Percentiles rank a stretch among this genome's conserved stretches.
phyloP scores from a whole-genome alignment of 2,113 vertebrate species.

The Tricholaema leucomelas region DNA sequence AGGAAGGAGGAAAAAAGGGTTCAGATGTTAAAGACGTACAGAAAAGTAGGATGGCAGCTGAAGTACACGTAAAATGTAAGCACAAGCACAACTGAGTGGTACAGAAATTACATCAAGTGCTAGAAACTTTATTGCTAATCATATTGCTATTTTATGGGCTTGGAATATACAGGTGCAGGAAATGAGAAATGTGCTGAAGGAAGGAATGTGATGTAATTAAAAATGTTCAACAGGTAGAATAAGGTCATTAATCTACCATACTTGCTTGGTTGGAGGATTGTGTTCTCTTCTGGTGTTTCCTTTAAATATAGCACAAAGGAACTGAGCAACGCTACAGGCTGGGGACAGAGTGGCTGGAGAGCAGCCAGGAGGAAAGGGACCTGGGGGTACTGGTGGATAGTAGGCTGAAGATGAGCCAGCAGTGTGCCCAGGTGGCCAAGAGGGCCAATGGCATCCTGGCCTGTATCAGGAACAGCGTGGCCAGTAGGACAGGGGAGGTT shows the following conservation, averaged over 20 bases:
- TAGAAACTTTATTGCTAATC: background rate
- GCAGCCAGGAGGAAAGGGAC: no score
- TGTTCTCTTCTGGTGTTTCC: background rate
- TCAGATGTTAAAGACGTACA: background rate
- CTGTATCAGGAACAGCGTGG: no score
- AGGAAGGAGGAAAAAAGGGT: background rate
- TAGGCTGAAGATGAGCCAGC: no score
- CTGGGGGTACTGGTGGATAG: no score
- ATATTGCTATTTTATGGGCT: background rate
- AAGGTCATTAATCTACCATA: background rate
- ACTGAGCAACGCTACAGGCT: no score
- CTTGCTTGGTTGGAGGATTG: background rate
- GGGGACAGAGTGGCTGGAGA: no score
- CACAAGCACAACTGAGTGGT: background rate
- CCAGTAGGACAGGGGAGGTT: no score
- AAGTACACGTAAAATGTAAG: background rate
- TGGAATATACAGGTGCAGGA: background rate
- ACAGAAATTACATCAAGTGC: background rate
- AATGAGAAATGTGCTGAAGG: background rate
- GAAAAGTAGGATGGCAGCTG: background rate
- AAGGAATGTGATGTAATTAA: background rate
- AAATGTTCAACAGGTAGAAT: background rate
- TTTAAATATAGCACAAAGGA: background rate
- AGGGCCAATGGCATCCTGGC: no score
- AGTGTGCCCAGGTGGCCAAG: no score